These are phyloP conservation scores for Triplophysa rosa DNA, from an alignment of 2,113 vertebrate genomes.

Conservation along the genomic window DNA sequence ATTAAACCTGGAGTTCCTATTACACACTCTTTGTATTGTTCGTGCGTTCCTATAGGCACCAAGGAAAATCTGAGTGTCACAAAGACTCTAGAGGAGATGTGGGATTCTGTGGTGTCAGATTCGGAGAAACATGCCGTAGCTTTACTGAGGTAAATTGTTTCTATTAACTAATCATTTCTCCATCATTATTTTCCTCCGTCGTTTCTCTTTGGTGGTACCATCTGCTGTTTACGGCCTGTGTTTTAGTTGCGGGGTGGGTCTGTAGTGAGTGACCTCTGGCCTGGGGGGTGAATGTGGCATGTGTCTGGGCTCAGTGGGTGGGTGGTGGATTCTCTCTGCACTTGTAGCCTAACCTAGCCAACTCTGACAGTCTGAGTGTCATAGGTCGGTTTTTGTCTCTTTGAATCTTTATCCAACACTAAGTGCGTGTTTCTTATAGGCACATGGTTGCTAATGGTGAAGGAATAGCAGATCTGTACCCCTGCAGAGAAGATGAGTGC, in stretches of 20 bases:
- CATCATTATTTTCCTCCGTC: slow-evolving; percentile 50
- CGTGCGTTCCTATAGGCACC: slow-evolving; percentile 67
- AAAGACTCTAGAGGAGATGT: slow-evolving; percentile 78
- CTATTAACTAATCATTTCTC: slow-evolving; percentile 47
- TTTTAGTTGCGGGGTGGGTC: slow-evolving; percentile 9
- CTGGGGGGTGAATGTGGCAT: slow-evolving; percentile 33
- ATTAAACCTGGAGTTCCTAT: slow-evolving; percentile 1
- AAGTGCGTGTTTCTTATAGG: slow-evolving; percentile 64
- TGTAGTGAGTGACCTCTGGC: slow-evolving; percentile 31
- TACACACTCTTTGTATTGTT: slow-evolving; percentile 1
- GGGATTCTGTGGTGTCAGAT: slow-evolving; percentile 76
- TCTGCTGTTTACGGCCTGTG: slow-evolving; percentile 74
- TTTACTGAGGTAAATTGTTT: slow-evolving; percentile 83
- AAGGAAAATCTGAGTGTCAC: slow-evolving; percentile 75
- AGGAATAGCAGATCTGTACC: slow-evolving; percentile 71
- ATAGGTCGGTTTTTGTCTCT: slow-evolving; percentile 12
- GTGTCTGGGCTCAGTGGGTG: slow-evolving; percentile 32
- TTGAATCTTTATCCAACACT: neutral
- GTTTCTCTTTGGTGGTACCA: slow-evolving; percentile 71
- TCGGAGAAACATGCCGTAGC: slow-evolving; percentile 73
- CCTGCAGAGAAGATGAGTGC: slow-evolving; percentile 82
- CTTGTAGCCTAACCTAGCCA: slow-evolving; percentile 21
- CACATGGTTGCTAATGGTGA: slow-evolving; percentile 79
- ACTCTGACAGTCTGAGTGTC: slow-evolving; percentile 31
- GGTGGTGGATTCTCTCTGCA: neutral